A percentile compares a stretch with the other conserved stretches of the same genome.
Evolutionary conservation across 2,888 invertebrate genomes (phyloP).

Genomic region (Dryocosmus kuriphilus): DNA sequence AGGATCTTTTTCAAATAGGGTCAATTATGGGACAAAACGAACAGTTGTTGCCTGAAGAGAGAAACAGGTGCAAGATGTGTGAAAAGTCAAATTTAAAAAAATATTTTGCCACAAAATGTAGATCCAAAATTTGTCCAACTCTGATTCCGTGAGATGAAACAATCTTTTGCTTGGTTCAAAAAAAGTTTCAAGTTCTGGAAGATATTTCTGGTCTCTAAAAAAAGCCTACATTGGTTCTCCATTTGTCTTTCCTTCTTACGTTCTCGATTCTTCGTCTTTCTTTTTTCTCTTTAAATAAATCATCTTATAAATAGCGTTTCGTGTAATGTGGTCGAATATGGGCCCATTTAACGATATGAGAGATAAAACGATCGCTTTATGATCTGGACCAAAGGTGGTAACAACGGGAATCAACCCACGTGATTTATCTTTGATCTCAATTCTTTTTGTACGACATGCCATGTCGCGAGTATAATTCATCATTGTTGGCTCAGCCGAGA

Average conservation of each 20-base stretch:
- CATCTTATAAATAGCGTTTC: slow-evolving; percentile 16
- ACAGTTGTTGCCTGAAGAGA: neutral
- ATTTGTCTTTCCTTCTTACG: neutral
- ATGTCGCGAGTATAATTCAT: slow-evolving; percentile 46
- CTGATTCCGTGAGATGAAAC: too few species aligned
- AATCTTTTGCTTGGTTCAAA: too few species aligned
- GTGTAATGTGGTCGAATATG: slow-evolving; percentile 11
- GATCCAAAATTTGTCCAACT: too few species aligned
- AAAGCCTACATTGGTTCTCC: neutral
- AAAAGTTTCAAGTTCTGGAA: too few species aligned
- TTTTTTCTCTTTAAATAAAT: slow-evolving; percentile 4
- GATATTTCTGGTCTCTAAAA: neutral
- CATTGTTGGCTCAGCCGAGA: slow-evolving; percentile 42
- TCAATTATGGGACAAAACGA: neutral
- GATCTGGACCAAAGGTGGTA: slow-evolving; percentile 45
- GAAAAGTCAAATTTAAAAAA: too few species aligned
- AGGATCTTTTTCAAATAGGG: neutral
- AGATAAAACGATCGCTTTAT: slow-evolving; percentile 36
- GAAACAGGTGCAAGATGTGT: neutral
- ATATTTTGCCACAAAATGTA: too few species aligned
- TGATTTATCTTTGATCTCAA: slow-evolving; percentile 48
- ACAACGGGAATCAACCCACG: slow-evolving; percentile 46
- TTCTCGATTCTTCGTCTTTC: neutral
- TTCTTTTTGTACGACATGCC: slow-evolving; percentile 39
- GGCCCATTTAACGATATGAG: slow-evolving; percentile 14